phyloP scores from a whole-genome alignment of 92 coral and sea anemone genomes.

The Phymanthus crucifer region DNA sequence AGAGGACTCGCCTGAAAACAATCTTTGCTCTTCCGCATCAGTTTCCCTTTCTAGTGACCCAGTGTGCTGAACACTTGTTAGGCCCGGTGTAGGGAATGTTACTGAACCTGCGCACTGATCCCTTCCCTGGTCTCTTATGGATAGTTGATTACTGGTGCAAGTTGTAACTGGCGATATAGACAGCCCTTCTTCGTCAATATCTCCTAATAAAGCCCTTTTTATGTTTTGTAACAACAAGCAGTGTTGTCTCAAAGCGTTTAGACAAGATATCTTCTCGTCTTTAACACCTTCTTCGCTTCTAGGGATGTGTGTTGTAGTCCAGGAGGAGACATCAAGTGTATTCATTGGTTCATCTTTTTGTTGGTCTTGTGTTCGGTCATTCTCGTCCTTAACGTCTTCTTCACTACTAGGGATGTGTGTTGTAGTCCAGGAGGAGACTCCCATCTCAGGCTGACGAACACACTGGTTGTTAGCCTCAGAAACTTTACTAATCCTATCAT shows the following conservation, averaged over 20 bases:
- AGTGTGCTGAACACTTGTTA: too few relatives aligned
- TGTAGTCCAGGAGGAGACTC: neutral
- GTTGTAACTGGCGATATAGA: too few relatives aligned
- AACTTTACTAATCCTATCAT: neutral
- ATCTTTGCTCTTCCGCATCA: too few relatives aligned
- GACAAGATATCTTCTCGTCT: neutral
- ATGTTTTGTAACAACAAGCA: slow-evolving; percentile 1
- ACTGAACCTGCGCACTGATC: neutral
- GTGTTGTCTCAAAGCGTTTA: neutral
- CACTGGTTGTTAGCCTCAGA: neutral
- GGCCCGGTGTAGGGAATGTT: too few relatives aligned
- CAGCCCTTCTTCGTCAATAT: neutral
- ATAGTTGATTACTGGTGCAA: too few relatives aligned
- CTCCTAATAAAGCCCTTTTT: slow-evolving; percentile 6
- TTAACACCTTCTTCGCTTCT: neutral
- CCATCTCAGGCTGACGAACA: neutral
- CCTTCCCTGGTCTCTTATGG: neutral
- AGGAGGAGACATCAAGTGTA: neutral
- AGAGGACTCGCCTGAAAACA: neutral
- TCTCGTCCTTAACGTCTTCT: neutral
- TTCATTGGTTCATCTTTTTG: neutral
- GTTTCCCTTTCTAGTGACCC: too few relatives aligned
- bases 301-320: neutral
- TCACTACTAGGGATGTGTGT: neutral
- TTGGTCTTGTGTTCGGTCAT: neutral